Evolutionary conservation across 2,888 invertebrate genomes (phyloP), one percentile per base, ranked within the genome.

Genomic region (Sabatieria punctata): DNA sequence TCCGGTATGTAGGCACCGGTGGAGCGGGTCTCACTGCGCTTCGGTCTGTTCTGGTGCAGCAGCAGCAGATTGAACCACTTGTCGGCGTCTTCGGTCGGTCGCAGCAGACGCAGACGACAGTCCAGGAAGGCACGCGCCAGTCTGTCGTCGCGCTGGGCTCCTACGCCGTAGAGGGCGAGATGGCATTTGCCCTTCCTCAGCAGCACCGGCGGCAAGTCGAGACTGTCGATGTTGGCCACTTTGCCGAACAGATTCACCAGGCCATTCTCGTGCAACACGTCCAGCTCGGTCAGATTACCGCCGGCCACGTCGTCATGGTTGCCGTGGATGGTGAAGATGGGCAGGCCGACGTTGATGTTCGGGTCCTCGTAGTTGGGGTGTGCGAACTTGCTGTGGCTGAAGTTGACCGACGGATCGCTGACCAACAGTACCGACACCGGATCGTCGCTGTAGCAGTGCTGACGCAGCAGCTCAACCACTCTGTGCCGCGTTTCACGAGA

Each of bases 211-310:
- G 19, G 18, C 24, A 61, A 53, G 13, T 52, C 50, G 40, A 71
- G 66, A 30, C 30, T 30, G 33, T 71, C 68, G 23, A 70, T 52
- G 60, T 83, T 79, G 1, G 77, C 77, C 74, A 80, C 81, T 65
- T 85, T 85, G 0, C 95, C 97, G 70, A 97, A 93, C 65, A 95
- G 89, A 66, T 99, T 99, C 0, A 99, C 73, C 1, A 93, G 71
- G 0, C 95, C 93, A 18, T 78, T 50, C 44, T 61, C 60, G 49
- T 62, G 62, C 1, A 97, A 69, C 46, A 89, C 70, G 67, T 97
- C 93, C 50, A 97, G 72, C 0, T 85, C 80, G 59, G 89, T 86
- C 18, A 73, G 60, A 46, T 71, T 71, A 49, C 64, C 59, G 27
- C 75, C 75, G 19, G 68, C 63, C 25, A 62, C 89, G 69, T 97